phyloP scores from a whole-genome alignment of 2,113 vertebrate species.

The Choloepus hoffmanni region DNA sequence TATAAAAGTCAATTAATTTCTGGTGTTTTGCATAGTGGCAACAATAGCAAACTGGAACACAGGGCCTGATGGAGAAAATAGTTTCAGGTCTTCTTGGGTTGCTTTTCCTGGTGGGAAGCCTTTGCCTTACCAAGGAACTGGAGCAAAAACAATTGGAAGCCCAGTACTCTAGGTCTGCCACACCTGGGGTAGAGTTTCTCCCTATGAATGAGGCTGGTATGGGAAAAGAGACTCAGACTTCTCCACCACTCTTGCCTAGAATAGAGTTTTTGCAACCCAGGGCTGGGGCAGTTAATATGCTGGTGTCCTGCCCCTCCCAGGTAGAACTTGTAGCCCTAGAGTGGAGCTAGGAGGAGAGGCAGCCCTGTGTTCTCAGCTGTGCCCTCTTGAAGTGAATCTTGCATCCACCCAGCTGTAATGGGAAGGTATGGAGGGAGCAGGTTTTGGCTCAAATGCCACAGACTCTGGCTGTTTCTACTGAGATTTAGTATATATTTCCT shows the following conservation, averaged over 20 bases:
- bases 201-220: accelerated
- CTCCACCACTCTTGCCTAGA: not conserved
- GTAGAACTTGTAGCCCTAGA: not conserved
- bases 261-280: not conserved
- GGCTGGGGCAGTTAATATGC: not conserved
- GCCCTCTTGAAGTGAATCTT: not conserved
- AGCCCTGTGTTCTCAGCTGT: not conserved
- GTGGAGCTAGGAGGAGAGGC: not conserved
- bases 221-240: not conserved
- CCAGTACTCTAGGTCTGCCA: not conserved
- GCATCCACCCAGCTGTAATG: not conserved
- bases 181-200: not conserved
- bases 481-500: not conserved
- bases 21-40: too few relatives aligned
- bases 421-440: not conserved
- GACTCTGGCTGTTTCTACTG: not conserved
- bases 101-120: not conserved
- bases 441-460: not conserved
- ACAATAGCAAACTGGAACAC: too few relatives aligned
- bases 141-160: not conserved
- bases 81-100: not conserved
- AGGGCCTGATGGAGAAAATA: too few relatives aligned
- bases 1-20: too few relatives aligned
- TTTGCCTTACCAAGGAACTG: not conserved
- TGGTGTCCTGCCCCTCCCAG: not conserved